Percentiles rank a stretch among this genome's conserved stretches.
phyloP scores from a whole-genome alignment of 2,888 invertebrate species.

The Tortricodes alternella region DNA sequence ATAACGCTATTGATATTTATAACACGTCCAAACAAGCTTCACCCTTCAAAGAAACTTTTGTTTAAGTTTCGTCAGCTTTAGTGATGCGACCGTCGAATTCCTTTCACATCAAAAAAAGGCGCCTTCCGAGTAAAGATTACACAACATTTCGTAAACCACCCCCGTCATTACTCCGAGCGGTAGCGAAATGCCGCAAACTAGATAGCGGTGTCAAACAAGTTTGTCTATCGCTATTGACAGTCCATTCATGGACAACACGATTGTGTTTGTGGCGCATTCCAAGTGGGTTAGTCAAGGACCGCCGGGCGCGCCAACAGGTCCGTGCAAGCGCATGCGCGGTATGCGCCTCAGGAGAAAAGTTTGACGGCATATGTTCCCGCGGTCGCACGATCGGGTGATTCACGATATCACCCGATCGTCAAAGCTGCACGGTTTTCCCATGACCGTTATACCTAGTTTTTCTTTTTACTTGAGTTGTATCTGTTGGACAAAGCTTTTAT shows the following conservation, averaged over 20 bases:
- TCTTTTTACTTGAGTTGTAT: too few species aligned
- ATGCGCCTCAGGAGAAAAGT: neutral
- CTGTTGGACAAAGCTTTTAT: too few species aligned
- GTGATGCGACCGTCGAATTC: neutral
- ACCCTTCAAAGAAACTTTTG: too few species aligned
- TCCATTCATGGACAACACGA: neutral
- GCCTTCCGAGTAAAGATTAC: slow-evolving; percentile 1
- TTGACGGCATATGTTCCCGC: too few species aligned
- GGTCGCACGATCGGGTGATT: too few species aligned
- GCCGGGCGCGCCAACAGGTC: too few species aligned
- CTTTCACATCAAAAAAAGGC: neutral
- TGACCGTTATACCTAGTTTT: too few species aligned
- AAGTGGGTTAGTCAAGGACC: neutral
- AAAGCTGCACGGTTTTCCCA: too few species aligned
- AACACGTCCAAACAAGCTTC: too few species aligned
- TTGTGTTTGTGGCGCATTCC: slow-evolving; percentile 1
- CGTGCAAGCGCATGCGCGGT: neutral
- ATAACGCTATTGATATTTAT: too few species aligned
- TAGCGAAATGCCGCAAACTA: neutral
- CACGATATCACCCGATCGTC: too few species aligned
- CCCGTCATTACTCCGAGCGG: neutral
- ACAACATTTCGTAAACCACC: neutral
- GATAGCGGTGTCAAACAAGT: neutral
- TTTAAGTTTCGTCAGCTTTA: neutral
- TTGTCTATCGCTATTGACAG: neutral